Conservation (phyloP, 2,797 vertebrate species). For the Meriones psammophilus region DNA sequence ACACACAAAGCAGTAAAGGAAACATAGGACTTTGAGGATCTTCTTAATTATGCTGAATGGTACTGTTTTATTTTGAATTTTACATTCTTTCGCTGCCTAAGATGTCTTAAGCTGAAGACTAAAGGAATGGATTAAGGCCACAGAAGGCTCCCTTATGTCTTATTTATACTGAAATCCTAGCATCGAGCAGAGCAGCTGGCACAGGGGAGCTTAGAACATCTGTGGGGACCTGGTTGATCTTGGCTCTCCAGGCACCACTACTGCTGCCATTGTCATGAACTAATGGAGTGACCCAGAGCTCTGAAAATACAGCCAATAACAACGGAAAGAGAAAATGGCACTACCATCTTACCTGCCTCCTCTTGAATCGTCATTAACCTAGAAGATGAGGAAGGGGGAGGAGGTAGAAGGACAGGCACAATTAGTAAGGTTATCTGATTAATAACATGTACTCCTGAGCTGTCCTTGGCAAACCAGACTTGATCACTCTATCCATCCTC, state of each 20-base stretch:
- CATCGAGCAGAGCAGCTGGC: not conserved
- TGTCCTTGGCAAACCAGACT: not conserved
- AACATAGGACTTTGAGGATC: not conserved
- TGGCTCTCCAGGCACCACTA: not conserved
- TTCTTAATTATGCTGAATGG: not conserved
- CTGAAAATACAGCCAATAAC: not conserved
- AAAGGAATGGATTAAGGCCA: not conserved
- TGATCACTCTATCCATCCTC: not conserved
- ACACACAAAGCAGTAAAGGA: not conserved
- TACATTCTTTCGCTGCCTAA: not conserved
- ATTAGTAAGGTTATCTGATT: not conserved
- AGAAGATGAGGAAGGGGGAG: not conserved
- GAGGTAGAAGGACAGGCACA: not conserved
- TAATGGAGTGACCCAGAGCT: too few relatives aligned
- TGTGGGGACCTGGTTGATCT: not conserved
- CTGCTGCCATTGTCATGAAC: not conserved
- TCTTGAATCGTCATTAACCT: not conserved
- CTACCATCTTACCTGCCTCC: not conserved
- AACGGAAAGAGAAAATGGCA: not conserved
- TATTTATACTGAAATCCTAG: not conserved
- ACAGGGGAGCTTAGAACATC: not conserved
- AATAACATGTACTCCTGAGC: not conserved
- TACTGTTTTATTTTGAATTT: slow-evolving; percentile 13
- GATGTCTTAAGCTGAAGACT: not conserved
- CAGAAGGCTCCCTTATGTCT: not conserved